Percentiles rank a stretch among this genome's conserved stretches.
phyloP scores from a whole-genome alignment of 2,113 vertebrate genomes.

The Reinhardtius hippoglossoides region DNA sequence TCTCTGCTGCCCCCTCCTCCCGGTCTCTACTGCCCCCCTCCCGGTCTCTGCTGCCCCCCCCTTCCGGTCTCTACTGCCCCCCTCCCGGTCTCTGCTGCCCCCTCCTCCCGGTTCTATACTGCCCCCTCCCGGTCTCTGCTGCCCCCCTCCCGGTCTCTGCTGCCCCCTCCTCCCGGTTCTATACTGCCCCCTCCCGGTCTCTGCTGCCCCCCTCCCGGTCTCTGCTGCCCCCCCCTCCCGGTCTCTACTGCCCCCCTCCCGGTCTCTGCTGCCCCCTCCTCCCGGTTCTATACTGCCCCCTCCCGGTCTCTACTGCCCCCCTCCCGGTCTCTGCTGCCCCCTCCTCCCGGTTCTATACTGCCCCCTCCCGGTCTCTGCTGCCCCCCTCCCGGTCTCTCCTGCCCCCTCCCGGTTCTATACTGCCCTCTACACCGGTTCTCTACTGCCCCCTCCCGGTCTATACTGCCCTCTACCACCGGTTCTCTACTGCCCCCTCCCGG shows the following conservation, averaged over 20 bases:
- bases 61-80: background rate
- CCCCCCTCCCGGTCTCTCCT: too few relatives aligned
- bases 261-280: background rate
- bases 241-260: constrained; percentile 22
- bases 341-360: too few relatives aligned
- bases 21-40: constrained; percentile 25
- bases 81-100: constrained; percentile 1
- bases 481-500: constrained; percentile 55
- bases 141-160: too few relatives aligned
- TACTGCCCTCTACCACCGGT: constrained; percentile 60
- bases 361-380: too few relatives aligned
- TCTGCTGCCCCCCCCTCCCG: constrained; percentile 62
- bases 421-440: constrained; percentile 58
- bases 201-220: constrained; percentile 4
- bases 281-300: too few relatives aligned
- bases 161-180: background rate
- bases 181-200: constrained; percentile 34
- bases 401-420: constrained; percentile 3
- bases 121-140: too few relatives aligned
- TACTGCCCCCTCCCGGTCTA: background rate
- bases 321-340: too few relatives aligned
- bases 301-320: too few relatives aligned
- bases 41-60: constrained; percentile 57
- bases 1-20: too few relatives aligned
- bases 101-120: too few relatives aligned